Conservation (phyloP, 2,113 vertebrate species). For the Chlamydotis undulata region DNA sequence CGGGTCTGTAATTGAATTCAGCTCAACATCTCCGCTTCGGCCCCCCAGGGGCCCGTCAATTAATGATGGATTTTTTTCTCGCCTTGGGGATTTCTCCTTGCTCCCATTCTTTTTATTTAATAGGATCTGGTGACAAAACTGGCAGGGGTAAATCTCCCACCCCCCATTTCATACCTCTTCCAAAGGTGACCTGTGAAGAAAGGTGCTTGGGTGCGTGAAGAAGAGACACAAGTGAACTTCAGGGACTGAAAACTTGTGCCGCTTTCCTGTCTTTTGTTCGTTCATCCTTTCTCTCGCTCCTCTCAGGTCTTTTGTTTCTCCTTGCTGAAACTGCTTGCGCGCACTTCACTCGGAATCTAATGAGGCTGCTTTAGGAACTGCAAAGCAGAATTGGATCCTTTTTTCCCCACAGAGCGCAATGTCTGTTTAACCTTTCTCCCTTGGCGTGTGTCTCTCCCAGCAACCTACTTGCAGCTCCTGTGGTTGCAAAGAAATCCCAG, state of each 20-base stretch:
- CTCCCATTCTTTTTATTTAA: conserved; percentile 55
- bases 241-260: background rate
- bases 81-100: conserved; percentile 11
- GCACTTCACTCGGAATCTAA: background rate
- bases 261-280: background rate
- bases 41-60: background rate
- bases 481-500: conserved; percentile 1
- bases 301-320: conserved; percentile 14
- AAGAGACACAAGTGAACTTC: background rate
- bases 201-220: background rate
- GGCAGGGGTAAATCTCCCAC: background rate
- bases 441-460: background rate
- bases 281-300: background rate
- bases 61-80: conserved; percentile 28
- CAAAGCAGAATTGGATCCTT: conserved; percentile 33
- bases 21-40: background rate
- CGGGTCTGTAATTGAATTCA: conserved; percentile 53
- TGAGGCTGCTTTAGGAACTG: conserved; percentile 30
- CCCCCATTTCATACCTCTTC: background rate
- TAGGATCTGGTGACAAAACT: background rate
- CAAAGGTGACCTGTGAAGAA: background rate
- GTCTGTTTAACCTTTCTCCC: conserved; percentile 49
- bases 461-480: background rate
- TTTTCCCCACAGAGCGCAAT: background rate
- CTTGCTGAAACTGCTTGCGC: conserved; percentile 10